Evolutionary conservation across 35 echinoderm and acorn worm species (phyloP).

Genomic region (Ophioderma brevispina): DNA sequence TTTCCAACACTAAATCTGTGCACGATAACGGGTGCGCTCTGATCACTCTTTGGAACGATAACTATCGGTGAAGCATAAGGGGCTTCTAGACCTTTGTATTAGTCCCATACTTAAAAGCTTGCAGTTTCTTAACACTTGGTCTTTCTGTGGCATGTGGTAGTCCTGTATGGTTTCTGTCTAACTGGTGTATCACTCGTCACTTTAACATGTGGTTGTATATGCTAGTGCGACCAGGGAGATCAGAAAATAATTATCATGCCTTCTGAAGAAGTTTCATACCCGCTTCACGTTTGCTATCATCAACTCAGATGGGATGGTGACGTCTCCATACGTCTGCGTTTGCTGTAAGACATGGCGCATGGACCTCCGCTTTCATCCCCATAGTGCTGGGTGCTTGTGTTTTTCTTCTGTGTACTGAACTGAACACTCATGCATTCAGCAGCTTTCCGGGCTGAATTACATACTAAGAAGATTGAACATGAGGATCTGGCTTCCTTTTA

Average conservation of each 20-base stretch:
- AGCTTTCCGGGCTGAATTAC: too few relatives aligned
- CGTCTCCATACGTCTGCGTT: too few relatives aligned
- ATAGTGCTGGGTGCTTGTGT: too few relatives aligned
- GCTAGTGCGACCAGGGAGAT: not conserved
- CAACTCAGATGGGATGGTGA: too few relatives aligned
- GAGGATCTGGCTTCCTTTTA: too few relatives aligned
- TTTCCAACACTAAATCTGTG: constrained; percentile 15
- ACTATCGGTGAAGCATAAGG: not conserved
- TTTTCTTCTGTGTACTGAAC: too few relatives aligned
- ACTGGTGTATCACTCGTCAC: not conserved
- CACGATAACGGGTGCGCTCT: not conserved
- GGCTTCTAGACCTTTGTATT: not conserved
- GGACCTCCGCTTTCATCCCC: too few relatives aligned
- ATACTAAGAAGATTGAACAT: too few relatives aligned
- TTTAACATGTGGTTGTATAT: not conserved
- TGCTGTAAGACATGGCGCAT: too few relatives aligned
- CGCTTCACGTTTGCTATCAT: too few relatives aligned
- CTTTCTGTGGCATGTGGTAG: not conserved
- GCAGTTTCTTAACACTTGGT: not conserved
- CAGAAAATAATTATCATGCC: not conserved
- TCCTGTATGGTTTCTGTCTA: not conserved
- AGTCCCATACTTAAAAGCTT: not conserved
- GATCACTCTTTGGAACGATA: constrained; percentile 36
- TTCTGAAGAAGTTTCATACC: too few relatives aligned
- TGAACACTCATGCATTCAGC: too few relatives aligned